Evolutionary conservation across 2,888 invertebrate species (phyloP).

Genomic region (Heliconius cydno): DNA sequence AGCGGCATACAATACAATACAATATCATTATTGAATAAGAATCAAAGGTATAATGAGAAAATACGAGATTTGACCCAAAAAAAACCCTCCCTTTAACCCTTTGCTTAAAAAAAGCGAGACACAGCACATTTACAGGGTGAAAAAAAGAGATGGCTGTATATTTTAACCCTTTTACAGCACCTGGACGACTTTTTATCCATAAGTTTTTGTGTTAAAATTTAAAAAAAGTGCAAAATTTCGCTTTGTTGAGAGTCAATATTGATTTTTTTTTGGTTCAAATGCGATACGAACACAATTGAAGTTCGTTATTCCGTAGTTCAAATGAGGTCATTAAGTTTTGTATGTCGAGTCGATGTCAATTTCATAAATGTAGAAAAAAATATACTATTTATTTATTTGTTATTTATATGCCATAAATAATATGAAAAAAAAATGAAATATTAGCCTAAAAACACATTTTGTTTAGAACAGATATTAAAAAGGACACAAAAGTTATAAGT

Average conservation of each 20-base stretch:
- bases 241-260: constrained; percentile 79
- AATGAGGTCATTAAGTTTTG: constrained; percentile 72
- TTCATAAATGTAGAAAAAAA: constrained; percentile 18
- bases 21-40: constrained; percentile 78
- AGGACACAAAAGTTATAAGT: too few species aligned
- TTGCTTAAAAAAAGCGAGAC: constrained; percentile 69
- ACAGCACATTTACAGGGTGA: constrained; percentile 46
- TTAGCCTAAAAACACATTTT: too few species aligned
- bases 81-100: constrained; percentile 64
- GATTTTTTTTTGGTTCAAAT: constrained; percentile 71
- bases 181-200: constrained; percentile 71
- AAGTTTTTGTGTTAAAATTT: constrained; percentile 75
- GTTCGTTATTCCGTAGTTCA: constrained; percentile 74
- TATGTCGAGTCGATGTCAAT: constrained; percentile 46
- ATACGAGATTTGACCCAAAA: constrained; percentile 79
- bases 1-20: constrained; percentile 67
- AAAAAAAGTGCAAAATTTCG: constrained; percentile 79
- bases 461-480: too few species aligned
- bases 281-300: constrained; percentile 61
- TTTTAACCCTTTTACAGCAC: constrained; percentile 78
- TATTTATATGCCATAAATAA: constrained; percentile 9
- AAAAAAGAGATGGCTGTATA: constrained; percentile 56
- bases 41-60: constrained; percentile 66
- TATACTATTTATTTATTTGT: background rate
- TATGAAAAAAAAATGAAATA: background rate